Conservation (phyloP, 1,140 invertebrate genomes). For the Leptinotarsa defecta region DNA sequence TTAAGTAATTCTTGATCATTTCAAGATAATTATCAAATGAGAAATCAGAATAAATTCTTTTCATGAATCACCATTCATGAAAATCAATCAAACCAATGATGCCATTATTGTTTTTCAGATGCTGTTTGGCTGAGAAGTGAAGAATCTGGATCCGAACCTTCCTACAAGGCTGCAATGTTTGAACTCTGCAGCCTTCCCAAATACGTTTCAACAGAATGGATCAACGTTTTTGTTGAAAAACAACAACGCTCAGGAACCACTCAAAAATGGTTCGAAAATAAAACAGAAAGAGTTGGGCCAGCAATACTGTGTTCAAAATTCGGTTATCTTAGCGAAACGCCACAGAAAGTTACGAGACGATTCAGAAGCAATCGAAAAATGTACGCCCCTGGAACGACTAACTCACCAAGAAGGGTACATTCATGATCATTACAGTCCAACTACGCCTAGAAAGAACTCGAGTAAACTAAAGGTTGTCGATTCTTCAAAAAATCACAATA, state of each 20-base stretch:
- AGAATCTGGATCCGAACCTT: slow-evolving; percentile 30
- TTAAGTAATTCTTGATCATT: no score
- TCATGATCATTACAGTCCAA: slow-evolving; percentile 49
- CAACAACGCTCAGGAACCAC: slow-evolving; percentile 7
- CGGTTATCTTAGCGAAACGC: slow-evolving; percentile 35
- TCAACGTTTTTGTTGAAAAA: slow-evolving; percentile 13
- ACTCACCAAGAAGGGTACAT: slow-evolving; percentile 40
- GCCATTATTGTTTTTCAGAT: slow-evolving; percentile 23
- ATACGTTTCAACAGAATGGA: slow-evolving; percentile 25
- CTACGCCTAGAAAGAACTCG: slow-evolving; percentile 9
- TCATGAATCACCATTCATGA: neutral
- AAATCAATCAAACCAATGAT: neutral
- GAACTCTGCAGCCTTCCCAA: slow-evolving; percentile 32
- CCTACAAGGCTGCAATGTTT: slow-evolving; percentile 37
- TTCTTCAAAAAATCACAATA: neutral
- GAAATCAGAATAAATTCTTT: neutral
- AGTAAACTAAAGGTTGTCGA: neutral
- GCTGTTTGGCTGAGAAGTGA: neutral
- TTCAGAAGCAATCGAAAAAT: slow-evolving; percentile 26
- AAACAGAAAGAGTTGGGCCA: neutral
- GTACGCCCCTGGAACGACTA: neutral
- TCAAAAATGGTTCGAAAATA: neutral
- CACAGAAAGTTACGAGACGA: slow-evolving; percentile 28
- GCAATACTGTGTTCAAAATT: slow-evolving; percentile 34
- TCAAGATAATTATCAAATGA: no score